phyloP scores from a whole-genome alignment of 2,113 vertebrate genomes.

The Ammospiza caudacuta region DNA sequence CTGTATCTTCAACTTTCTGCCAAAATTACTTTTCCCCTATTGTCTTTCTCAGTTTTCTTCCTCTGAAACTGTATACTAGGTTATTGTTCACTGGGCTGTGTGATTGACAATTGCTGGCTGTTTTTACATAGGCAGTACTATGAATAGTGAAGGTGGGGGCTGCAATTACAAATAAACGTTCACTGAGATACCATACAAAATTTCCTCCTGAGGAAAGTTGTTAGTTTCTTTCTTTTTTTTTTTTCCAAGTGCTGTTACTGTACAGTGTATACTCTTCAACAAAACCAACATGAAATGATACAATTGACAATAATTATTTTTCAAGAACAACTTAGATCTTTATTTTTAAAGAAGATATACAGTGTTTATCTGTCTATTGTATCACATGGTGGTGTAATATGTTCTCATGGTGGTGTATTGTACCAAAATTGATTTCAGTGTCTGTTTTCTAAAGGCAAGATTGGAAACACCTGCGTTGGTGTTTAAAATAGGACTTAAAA shows the following conservation, averaged over 20 bases:
- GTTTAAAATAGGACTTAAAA: conserved; percentile 6
- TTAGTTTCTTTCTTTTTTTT: not conserved
- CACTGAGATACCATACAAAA: not conserved
- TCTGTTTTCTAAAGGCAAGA: not conserved
- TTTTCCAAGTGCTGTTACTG: not conserved
- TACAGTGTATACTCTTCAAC: not conserved
- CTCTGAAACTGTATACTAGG: not conserved
- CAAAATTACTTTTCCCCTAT: not conserved
- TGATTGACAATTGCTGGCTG: not conserved
- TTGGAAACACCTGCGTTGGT: conserved; percentile 5
- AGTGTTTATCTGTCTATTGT: not conserved
- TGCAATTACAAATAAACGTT: not conserved
- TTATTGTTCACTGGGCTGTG: not conserved
- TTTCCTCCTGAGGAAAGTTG: not conserved
- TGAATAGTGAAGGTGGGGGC: not conserved
- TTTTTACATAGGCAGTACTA: not conserved
- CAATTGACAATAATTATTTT: not conserved
- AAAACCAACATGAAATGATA: not conserved
- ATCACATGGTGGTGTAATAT: not conserved
- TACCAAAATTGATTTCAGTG: conserved; percentile 11
- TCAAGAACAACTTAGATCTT: not conserved
- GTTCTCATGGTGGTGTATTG: not conserved
- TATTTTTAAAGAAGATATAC: not conserved
- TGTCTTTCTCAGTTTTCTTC: not conserved
- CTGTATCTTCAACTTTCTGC: not conserved